A percentile compares a stretch with the other conserved stretches of the same genome.
Evolutionary conservation across 2,888 invertebrate species (phyloP).

Genomic region (Augochlorella aurata): DNA sequence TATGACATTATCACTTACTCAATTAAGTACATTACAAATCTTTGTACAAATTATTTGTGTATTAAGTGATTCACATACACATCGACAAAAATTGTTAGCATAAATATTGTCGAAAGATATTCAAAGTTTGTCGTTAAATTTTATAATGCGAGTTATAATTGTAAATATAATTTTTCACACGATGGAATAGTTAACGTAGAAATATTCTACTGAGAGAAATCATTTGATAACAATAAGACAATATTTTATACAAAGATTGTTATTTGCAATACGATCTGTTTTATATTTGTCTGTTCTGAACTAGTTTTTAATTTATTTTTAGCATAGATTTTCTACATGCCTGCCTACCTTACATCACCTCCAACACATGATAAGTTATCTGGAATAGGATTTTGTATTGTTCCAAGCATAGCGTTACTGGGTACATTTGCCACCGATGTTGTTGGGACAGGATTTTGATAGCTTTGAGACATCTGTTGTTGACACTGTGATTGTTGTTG

Average conservation of each 20-base stretch:
- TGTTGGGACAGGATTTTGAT: conserved; percentile 76
- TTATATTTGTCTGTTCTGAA: conserved; percentile 24
- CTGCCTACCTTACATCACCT: conserved; percentile 84
- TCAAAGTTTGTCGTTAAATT: conserved; percentile 5
- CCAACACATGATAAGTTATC: conserved; percentile 84
- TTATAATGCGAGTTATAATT: conserved; percentile 7
- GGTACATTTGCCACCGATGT: conserved; percentile 74
- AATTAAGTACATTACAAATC: conserved; percentile 37
- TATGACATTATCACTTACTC: conserved; percentile 19
- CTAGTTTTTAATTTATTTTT: conserved; percentile 32
- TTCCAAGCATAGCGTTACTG: conserved; percentile 76
- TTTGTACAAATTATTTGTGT: conserved; percentile 45
- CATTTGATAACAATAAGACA: background rate
- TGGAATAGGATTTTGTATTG: conserved; percentile 79
- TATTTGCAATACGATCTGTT: conserved; percentile 12
- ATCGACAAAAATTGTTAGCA: conserved; percentile 12
- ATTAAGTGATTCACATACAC: conserved; percentile 9
- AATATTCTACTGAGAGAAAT: background rate
- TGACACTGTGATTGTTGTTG: conserved; percentile 71
- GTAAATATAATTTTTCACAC: conserved; percentile 9
- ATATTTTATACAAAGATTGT: conserved; percentile 37
- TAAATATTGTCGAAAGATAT: conserved; percentile 15
- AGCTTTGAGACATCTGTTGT: conserved; percentile 79
- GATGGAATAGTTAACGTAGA: background rate
- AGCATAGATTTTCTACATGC: conserved; percentile 67